Evolutionary conservation across 2,888 invertebrate species (phyloP).

Genomic region (Stegana nigrithorax): DNA sequence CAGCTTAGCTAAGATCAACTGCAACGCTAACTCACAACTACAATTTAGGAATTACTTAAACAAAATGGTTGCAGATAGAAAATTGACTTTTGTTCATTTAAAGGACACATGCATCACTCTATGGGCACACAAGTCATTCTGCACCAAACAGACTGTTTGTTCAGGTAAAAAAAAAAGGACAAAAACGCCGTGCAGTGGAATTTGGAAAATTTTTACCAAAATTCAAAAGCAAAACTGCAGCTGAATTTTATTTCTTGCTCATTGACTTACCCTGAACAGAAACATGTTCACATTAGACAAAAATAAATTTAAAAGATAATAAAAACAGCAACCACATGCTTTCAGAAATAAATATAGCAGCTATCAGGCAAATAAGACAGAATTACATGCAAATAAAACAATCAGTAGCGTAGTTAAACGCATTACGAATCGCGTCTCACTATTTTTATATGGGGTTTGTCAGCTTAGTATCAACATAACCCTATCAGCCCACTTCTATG

Average conservation of each 20-base stretch:
- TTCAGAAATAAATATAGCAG: no score
- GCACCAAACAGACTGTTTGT: background rate
- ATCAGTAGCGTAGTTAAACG: conserved; percentile 62
- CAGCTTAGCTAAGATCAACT: no score
- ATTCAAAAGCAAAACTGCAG: conserved; percentile 14
- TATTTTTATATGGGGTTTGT: no score
- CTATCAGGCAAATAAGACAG: conserved; percentile 41
- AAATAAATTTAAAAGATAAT: background rate
- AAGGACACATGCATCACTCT: conserved; percentile 9
- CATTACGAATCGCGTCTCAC: no score
- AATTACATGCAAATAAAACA: conserved; percentile 59
- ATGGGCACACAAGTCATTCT: background rate
- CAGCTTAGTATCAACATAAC: no score
- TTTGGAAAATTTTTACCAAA: background rate
- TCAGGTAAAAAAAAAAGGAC: conserved; percentile 4
- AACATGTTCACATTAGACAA: background rate
- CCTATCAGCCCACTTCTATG: no score
- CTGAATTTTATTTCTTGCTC: background rate
- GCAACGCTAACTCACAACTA: conserved; percentile 8
- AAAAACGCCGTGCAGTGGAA: conserved; percentile 6
- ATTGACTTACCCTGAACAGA: conserved; percentile 6
- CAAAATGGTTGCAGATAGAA: conserved; percentile 66
- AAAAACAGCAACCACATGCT: no score
- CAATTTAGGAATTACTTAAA: conserved; percentile 60
- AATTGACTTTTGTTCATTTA: conserved; percentile 64